Evolutionary conservation across 2,888 invertebrate species (phyloP).

Genomic region (Drosophila conformis): DNA sequence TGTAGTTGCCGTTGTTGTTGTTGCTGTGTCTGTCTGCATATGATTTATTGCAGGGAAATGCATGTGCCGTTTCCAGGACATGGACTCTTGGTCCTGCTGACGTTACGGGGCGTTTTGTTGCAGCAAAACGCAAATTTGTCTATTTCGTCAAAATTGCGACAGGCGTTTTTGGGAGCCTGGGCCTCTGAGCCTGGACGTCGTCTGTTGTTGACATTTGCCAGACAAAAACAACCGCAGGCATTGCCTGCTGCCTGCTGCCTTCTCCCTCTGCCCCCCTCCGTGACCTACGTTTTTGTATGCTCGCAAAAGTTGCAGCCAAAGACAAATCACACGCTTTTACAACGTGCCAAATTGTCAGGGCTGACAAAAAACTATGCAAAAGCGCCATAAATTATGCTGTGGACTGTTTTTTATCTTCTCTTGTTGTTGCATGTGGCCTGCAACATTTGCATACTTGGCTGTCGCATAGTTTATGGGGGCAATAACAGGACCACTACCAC

Average conservation of each 20-base stretch:
- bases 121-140: conserved; percentile 83
- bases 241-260: neutral
- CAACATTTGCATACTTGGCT: conserved; percentile 72
- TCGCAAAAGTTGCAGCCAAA: conserved; percentile 69
- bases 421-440: conserved; percentile 37
- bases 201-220: conserved; percentile 81
- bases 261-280: neutral
- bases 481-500: conserved; percentile 29
- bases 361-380: conserved; percentile 65
- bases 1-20: conserved; percentile 62
- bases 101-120: conserved; percentile 72
- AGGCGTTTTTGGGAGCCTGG: conserved; percentile 68
- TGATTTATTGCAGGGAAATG: conserved; percentile 79
- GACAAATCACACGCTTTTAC: conserved; percentile 80
- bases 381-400: conserved; percentile 76
- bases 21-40: conserved; percentile 76
- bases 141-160: conserved; percentile 82
- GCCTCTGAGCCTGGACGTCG: conserved; percentile 49
- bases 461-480: conserved; percentile 50
- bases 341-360: conserved; percentile 75
- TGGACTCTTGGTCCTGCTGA: conserved; percentile 36
- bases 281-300: conserved; percentile 23
- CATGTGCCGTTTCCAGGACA: conserved; percentile 65
- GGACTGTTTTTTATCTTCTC: conserved; percentile 45
- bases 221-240: conserved; percentile 62